Conservation (phyloP, 2,888 invertebrate species). For the Hydriomena furcata region DNA sequence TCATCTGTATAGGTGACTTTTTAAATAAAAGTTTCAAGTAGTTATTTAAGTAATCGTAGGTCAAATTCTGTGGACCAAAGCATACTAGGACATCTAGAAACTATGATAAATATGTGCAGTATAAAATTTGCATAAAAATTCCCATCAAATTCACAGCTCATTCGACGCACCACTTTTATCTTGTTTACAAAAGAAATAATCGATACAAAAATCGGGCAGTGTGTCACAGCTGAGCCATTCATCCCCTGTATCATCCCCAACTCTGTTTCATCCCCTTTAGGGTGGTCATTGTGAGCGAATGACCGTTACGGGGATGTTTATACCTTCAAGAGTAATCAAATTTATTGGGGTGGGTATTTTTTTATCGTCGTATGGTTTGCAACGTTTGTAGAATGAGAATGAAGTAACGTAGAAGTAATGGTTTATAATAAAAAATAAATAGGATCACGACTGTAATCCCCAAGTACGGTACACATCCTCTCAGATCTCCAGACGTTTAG, state of each 20-base stretch:
- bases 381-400: not conserved
- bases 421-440: not conserved
- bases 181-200: slow-evolving; percentile 9
- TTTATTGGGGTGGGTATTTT: slow-evolving; percentile 9
- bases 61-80: no score
- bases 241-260: slow-evolving; percentile 19
- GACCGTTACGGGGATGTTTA: slow-evolving; percentile 38
- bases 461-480: no score
- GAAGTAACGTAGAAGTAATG: not conserved
- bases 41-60: no score
- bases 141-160: no score
- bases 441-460: no score
- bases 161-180: not conserved
- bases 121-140: no score
- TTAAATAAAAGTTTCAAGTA: no score
- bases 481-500: no score
- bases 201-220: slow-evolving; percentile 31
- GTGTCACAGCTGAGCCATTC: slow-evolving; percentile 31
- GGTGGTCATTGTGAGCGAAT: slow-evolving; percentile 33
- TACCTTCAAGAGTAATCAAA: slow-evolving; percentile 15
- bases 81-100: no score
- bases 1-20: no score
- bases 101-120: no score
- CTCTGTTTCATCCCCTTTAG: slow-evolving; percentile 17
- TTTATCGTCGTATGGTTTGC: not conserved